phyloP scores from a whole-genome alignment of 1,140 invertebrate species.

The Neelides sp. region DNA sequence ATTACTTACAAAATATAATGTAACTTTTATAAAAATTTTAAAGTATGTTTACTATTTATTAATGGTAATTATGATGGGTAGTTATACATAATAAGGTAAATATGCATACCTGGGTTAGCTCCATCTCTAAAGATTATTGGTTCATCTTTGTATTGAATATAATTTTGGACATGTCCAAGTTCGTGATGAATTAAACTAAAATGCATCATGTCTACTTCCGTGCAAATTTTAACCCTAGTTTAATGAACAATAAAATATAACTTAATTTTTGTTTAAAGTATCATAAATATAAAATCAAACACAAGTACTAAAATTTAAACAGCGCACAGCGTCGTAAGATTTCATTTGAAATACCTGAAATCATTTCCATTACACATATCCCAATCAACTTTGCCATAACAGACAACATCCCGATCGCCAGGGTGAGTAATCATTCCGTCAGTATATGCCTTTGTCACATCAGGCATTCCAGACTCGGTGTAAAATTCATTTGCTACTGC shows the following conservation, averaged over 20 bases:
- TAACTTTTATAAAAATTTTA: neutral
- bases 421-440: constrained; percentile 21
- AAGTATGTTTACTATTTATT: neutral
- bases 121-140: neutral
- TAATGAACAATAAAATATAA: no score
- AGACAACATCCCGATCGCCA: constrained; percentile 20
- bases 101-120: no score
- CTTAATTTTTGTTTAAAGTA: neutral
- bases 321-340: no score
- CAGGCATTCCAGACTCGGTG: neutral
- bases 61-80: no score
- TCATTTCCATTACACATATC: no score
- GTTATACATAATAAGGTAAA: no score
- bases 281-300: constrained; percentile 7
- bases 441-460: constrained; percentile 17
- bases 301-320: no score
- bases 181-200: neutral
- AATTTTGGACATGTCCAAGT: neutral
- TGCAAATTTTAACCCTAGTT: neutral
- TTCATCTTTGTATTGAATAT: neutral
- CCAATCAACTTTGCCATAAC: no score
- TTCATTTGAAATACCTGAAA: no score
- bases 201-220: neutral
- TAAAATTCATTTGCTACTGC: constrained; percentile 21
- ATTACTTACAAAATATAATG: neutral